Evolutionary conservation across 2,888 invertebrate genomes (phyloP), one percentile per base, ranked within the genome.

Genomic region (Hydrotaea cyrtoneurina): DNA sequence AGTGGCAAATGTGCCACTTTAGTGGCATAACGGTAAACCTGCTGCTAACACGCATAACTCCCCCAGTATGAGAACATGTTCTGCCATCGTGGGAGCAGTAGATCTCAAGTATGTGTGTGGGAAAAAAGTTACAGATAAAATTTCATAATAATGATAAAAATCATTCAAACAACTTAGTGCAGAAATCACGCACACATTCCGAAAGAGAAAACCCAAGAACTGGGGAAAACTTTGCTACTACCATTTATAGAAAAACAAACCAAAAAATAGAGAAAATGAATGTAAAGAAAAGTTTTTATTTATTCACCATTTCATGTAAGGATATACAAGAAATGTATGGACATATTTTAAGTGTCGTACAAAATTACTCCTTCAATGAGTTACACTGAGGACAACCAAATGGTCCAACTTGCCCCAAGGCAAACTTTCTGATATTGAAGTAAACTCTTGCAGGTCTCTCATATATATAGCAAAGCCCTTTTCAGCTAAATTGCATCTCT

Each of bases 111-210:
- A 31, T 13, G 31, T 7, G 31, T 31, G 11, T 19, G 50, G 8
- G 50, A 55, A 17, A 50, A 75, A 66, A 80, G n/a, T 26, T 80
- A 77, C 21, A 11, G 8, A 69, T 7, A 8, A 80, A 77, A 77
- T 80, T 83, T 69, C 74, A 80, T 83, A 74, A 80, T 71, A 74
- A 77, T 77, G 69, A 80, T 64, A 73, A 73, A n/a, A 83, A 79
- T 77, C 55, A 69, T 59, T 69, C 43, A 74, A 78, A 78, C 71
- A 71, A 57, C 19, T 72, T 79, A 64, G 36, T 64, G 43, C 36
- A n/a, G 23, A 62, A 62, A 31, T 13, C 31, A 7, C 31, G 31
- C 31, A n/a, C n/a, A n/a, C n/a, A n/a, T 31, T 31, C 2, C 3
- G 31, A 62, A 62, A 31, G 0, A 31, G 39, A 10, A 39, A 39